Percentiles rank a stretch among this genome's conserved stretches.
phyloP scores from a whole-genome alignment of 2,888 invertebrate genomes.

The Crematogaster levior region DNA sequence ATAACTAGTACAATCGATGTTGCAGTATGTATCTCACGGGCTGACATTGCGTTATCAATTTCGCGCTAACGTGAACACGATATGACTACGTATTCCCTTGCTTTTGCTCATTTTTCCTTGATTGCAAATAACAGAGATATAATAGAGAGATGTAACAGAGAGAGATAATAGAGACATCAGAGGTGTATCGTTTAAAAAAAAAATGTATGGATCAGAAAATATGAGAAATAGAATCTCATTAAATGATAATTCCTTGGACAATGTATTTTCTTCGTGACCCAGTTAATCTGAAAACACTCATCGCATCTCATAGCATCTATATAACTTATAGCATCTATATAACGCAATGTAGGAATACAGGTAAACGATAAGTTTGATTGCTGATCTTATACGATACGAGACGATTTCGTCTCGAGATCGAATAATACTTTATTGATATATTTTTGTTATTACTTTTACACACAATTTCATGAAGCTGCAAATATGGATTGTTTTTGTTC shows the following conservation, averaged over 20 bases:
- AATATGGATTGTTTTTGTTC: not conserved
- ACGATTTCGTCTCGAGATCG: not conserved
- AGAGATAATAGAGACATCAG: not conserved
- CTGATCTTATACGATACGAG: not conserved
- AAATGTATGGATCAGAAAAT: not conserved
- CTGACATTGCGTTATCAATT: conserved; percentile 37
- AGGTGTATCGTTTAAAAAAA: not conserved
- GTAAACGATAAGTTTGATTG: not conserved
- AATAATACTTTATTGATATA: conserved; percentile 10
- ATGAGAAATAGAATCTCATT: not conserved
- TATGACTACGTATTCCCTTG: not conserved
- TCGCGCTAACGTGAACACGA: conserved; percentile 23
- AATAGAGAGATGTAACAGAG: not conserved
- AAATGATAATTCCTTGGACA: not conserved
- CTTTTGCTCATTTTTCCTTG: not conserved
- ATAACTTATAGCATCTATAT: not conserved
- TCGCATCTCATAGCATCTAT: not conserved
- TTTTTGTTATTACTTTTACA: not conserved
- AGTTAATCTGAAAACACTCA: not conserved
- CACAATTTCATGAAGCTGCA: not conserved
- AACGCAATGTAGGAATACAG: not conserved
- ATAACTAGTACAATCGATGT: conserved; percentile 17
- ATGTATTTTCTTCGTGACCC: not conserved
- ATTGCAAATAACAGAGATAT: not conserved
- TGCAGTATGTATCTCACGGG: not conserved